A percentile compares a stretch with the other conserved stretches of the same genome.
phyloP scores from a whole-genome alignment of 2,797 vertebrate species.

The Denticeps clupeoides region DNA sequence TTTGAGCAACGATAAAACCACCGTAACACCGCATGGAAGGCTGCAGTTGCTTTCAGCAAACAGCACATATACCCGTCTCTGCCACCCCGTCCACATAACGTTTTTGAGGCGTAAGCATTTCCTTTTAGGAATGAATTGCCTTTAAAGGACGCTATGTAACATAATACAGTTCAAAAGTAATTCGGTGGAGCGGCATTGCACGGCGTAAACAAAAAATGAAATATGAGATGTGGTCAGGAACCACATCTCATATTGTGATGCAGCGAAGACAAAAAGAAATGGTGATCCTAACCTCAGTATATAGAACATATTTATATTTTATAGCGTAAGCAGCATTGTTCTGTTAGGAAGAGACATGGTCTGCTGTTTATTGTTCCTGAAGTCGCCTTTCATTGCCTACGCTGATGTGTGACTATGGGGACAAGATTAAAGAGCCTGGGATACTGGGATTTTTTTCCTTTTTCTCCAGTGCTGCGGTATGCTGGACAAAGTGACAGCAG shows the following conservation, averaged over 20 bases:
- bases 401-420: constrained; percentile 32
- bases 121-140: neutral
- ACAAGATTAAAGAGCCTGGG: constrained; percentile 15
- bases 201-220: neutral
- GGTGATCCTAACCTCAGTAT: too few species aligned
- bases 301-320: too few species aligned
- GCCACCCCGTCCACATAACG: neutral
- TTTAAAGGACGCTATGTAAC: neutral
- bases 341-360: too few species aligned
- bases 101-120: constrained; percentile 1
- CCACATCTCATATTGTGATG: too few species aligned
- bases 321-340: too few species aligned
- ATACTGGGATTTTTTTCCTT: constrained; percentile 9
- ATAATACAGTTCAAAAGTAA: neutral
- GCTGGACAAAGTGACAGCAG: too few species aligned
- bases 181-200: neutral
- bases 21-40: too few species aligned
- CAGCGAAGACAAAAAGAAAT: too few species aligned
- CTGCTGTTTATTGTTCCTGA: too few species aligned
- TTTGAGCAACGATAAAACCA: too few species aligned
- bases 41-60: neutral
- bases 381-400: constrained; percentile 27
- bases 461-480: too few species aligned
- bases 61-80: neutral
- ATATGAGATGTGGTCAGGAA: neutral